A percentile compares a stretch with the other conserved stretches of the same genome.
phyloP scores from a whole-genome alignment of 2,888 invertebrate genomes.

The Xanthia togata region DNA sequence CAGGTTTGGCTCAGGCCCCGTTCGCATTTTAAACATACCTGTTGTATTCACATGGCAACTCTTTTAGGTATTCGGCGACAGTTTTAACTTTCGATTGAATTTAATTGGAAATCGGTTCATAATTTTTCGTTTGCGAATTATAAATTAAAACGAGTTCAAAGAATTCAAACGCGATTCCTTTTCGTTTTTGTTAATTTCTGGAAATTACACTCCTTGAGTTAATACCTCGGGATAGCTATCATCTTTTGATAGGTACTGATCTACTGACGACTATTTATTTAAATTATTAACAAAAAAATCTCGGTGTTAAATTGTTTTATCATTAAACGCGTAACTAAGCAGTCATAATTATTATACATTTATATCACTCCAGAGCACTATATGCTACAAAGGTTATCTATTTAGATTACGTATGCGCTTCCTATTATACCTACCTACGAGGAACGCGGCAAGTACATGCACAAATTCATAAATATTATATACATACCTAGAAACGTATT shows the following conservation, averaged over 20 bases:
- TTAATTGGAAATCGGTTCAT: background rate
- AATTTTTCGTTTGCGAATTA: background rate
- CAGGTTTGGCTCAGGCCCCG: conserved; percentile 30
- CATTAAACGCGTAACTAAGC: conserved; percentile 47
- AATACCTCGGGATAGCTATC: background rate
- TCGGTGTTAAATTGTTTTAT: conserved; percentile 27
- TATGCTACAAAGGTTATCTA: conserved; percentile 62
- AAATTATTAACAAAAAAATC: conserved; percentile 7
- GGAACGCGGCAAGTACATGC: conserved; percentile 16
- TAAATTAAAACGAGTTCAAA: too few relatives aligned
- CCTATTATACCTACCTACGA: conserved; percentile 55
- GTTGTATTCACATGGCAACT: conserved; percentile 16
- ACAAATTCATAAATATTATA: conserved; percentile 19
- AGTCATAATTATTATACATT: conserved; percentile 51
- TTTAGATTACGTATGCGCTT: conserved; percentile 56
- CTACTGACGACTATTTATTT: conserved; percentile 11
- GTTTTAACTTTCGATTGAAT: conserved; percentile 9
- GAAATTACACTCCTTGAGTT: background rate
- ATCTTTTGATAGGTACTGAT: background rate
- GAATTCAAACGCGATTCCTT: background rate
- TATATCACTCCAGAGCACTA: conserved; percentile 54
- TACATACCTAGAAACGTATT: background rate
- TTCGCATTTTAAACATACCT: conserved; percentile 18
- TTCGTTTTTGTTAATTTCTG: background rate
- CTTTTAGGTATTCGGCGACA: background rate